Evolutionary conservation across 2,888 invertebrate species (phyloP), one percentile per base, ranked within the genome.

Genomic region (Teleiodes luculella): DNA sequence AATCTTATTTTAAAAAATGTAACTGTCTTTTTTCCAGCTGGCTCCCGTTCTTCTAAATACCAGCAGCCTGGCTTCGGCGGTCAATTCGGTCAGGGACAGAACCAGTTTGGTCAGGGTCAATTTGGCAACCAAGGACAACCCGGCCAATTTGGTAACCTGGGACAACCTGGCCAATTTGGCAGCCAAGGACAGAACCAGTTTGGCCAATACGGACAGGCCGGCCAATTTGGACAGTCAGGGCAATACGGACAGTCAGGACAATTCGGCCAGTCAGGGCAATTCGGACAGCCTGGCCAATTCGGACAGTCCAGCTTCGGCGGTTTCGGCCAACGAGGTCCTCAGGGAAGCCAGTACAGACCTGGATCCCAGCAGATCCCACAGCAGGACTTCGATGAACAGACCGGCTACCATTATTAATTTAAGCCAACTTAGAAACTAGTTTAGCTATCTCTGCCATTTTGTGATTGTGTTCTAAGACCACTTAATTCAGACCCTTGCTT

Each of bases 321-420:
- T 36, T 58, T 57, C 45, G n/a, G 24, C 24, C 63, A 63, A 28
- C 20, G n/a, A 31, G 31, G 46, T 31, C 28, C 20, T 2, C 20
- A 20, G 8, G 18, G 13, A 11, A 20, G 30, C 46, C 46, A 49
- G 24, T 36, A 49, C 37, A 36, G 28, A 20, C 69, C 67, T 82
- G 58, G 74, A 83, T 5, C 86, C 87, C 74, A 79, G 59, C 74
- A 79, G 59, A 62, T 65, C 41, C 83, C 84, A 16, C 86, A 86
- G 55, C 88, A 88, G 58, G 62, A 74, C 30, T 89, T 89, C 55
- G 84, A 89, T 48, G 87, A 85, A 56, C 61, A 83, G 52, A 84
- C 84, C 16, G 86, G 86, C 43, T 88, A 88, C 66, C 76, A 79
- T 24, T 88, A 88, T 57, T 87, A 75, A 52, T 18, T 51, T 46